Evolutionary conservation across 2,797 vertebrate species (phyloP), one percentile per base, ranked within the genome.

Genomic region (Bradypodion pumilum): DNA sequence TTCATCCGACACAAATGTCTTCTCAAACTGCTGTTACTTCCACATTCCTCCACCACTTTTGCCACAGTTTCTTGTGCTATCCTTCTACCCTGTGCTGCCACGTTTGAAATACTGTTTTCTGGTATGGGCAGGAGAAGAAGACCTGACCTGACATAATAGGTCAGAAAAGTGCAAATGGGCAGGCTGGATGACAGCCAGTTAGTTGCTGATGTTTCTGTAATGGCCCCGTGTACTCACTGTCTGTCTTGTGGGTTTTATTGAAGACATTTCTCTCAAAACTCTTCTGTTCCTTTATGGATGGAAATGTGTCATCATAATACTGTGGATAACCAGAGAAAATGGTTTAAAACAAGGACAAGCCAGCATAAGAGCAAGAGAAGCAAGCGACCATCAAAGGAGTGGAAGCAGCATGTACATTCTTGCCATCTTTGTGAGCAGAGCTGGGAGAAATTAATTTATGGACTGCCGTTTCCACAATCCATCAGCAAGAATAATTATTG

Each of bases 221-320:
- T 8, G 42, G 23, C n/a, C n/a, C 19, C 44, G 5, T 7, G 7
- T n/a, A 90, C 96, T 93, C 93, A 97, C 96, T 97, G 88, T 98
- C 97, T 4, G 95, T 96, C 90, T 96, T 97, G 88, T 97, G 96
- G 1, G 97, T 98, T 95, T 97, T 97, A 94, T 95, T 97, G 95
- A 98, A 98, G 90, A 98, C 91, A 6, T 95, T 98, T 94, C 88
- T 97, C 94, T 98, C 98, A 21, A 98, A 98, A 89, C 95, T 96
- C 91, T 95, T 97, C 96, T 98, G 97, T 84, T 98, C 97, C 92
- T 97, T 97, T 84, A 95, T 96, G 78, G 97, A 97, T 76, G 97
- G 95, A 94, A 98, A 98, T 3, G 97, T 94, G 82, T 95, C 94
- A 0, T 98, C 98, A 4, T 98, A 98, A 94, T 97, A 98, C 97